Evolutionary conservation across 2,797 vertebrate genomes (phyloP).

Genomic region (Paguma larvata): DNA sequence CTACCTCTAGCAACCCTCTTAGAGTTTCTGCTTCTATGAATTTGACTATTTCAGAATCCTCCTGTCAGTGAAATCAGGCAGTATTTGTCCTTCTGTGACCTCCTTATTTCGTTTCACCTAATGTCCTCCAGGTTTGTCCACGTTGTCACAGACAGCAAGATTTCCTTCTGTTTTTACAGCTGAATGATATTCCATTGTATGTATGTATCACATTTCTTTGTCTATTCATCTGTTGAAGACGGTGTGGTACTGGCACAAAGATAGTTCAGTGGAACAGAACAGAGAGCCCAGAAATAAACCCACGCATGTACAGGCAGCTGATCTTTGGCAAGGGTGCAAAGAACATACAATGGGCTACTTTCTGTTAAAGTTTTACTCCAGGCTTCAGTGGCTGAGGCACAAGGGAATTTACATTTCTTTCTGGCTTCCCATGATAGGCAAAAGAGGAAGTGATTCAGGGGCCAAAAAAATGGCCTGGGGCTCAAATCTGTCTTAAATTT

Average conservation of each 20-base stretch:
- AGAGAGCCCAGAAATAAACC: neutral
- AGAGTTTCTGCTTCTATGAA: neutral
- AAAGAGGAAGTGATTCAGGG: neutral
- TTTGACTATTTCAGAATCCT: neutral
- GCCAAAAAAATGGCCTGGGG: neutral
- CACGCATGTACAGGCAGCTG: neutral
- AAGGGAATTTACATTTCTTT: neutral
- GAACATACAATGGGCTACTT: neutral
- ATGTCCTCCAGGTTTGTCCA: neutral
- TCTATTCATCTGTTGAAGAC: neutral
- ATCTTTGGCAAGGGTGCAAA: neutral
- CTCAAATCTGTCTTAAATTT: constrained; percentile 11
- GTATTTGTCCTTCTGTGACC: neutral
- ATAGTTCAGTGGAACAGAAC: neutral
- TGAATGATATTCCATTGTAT: neutral
- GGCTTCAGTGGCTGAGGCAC: neutral
- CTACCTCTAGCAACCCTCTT: neutral
- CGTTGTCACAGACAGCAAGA: neutral
- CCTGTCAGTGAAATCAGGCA: neutral
- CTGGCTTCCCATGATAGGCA: neutral
- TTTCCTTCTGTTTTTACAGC: neutral
- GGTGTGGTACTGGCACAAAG: neutral
- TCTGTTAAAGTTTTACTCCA: neutral
- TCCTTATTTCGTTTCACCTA: neutral
- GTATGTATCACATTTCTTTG: neutral